Conservation (phyloP, 2,113 vertebrate genomes). For the Orthonyx spaldingii region DNA sequence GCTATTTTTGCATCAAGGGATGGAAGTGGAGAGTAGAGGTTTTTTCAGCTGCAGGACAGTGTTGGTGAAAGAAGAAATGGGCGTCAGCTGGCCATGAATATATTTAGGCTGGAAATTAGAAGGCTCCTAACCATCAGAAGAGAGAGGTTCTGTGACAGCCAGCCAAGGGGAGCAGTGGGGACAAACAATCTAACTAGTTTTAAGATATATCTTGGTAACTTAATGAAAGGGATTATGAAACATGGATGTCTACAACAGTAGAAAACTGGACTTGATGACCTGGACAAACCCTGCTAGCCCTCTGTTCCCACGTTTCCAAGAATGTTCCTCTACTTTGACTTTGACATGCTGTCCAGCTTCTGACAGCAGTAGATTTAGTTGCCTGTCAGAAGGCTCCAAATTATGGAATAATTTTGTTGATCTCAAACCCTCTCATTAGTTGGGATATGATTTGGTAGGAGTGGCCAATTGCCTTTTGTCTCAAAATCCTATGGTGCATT, state of each 20-base stretch:
- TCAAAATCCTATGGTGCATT: constrained; percentile 26
- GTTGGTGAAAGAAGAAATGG: constrained; percentile 9
- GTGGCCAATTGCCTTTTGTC: constrained; percentile 22
- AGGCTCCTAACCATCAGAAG: constrained; percentile 58
- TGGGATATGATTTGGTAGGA: constrained; percentile 42
- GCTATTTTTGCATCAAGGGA: not conserved
- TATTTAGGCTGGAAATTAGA: constrained; percentile 67
- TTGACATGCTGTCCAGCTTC: not conserved
- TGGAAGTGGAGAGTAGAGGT: not conserved
- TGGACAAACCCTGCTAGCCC: not conserved
- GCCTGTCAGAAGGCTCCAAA: not conserved
- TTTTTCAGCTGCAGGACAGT: not conserved
- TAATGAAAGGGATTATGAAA: constrained; percentile 57
- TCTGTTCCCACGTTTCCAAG: not conserved
- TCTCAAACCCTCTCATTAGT: constrained; percentile 45
- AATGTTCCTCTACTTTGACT: constrained; percentile 10
- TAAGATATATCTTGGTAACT: constrained; percentile 56
- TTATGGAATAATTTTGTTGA: not conserved
- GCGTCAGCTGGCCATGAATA: constrained; percentile 51
- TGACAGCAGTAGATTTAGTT: constrained; percentile 17
- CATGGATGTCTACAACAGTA: not conserved
- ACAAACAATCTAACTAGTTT: constrained; percentile 3
- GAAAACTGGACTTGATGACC: constrained; percentile 20
- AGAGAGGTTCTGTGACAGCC: constrained; percentile 28
- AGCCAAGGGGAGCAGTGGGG: constrained; percentile 36